Evolutionary conservation across 2,888 invertebrate species (phyloP).

Genomic region (Chamaedrilus cognettii): DNA sequence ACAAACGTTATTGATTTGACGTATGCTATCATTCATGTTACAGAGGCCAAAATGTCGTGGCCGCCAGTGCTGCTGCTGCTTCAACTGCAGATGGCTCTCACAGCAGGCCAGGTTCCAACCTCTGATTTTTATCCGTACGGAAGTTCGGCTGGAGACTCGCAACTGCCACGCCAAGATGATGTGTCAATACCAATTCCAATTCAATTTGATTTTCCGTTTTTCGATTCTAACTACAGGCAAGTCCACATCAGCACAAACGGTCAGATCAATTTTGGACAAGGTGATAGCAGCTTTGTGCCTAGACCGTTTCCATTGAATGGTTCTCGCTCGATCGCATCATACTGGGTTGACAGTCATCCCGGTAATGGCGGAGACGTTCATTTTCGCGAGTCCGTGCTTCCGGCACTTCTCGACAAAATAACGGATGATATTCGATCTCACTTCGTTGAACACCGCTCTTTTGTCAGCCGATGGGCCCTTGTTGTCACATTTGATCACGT

Average conservation of each 20-base stretch:
- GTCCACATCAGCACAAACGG: slow-evolving; percentile 9
- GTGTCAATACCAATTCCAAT: neutral
- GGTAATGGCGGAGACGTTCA: slow-evolving; percentile 19
- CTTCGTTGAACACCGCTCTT: slow-evolving; percentile 11
- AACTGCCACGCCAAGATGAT: neutral
- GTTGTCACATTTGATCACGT: slow-evolving; percentile 16
- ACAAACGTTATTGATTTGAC: no score
- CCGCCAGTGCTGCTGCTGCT: no score
- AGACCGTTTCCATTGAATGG: neutral
- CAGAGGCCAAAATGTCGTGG: no score
- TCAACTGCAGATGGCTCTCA: neutral
- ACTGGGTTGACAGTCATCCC: slow-evolving; percentile 24
- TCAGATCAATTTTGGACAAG: neutral
- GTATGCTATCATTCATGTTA: no score
- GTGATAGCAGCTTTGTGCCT: neutral
- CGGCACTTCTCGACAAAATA: slow-evolving; percentile 7
- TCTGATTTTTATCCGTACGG: slow-evolving; percentile 6
- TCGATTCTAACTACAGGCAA: neutral
- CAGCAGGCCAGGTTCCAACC: neutral
- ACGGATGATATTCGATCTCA: neutral
- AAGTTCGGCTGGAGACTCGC: neutral
- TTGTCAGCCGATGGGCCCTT: slow-evolving; percentile 18
- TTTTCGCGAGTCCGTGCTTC: slow-evolving; percentile 17
- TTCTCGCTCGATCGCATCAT: slow-evolving; percentile 10
- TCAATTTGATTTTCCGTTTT: slow-evolving; percentile 1